Evolutionary conservation across 1,140 invertebrate species (phyloP), one percentile per base, ranked within the genome.

Genomic region (Sinonovacula constricta): DNA sequence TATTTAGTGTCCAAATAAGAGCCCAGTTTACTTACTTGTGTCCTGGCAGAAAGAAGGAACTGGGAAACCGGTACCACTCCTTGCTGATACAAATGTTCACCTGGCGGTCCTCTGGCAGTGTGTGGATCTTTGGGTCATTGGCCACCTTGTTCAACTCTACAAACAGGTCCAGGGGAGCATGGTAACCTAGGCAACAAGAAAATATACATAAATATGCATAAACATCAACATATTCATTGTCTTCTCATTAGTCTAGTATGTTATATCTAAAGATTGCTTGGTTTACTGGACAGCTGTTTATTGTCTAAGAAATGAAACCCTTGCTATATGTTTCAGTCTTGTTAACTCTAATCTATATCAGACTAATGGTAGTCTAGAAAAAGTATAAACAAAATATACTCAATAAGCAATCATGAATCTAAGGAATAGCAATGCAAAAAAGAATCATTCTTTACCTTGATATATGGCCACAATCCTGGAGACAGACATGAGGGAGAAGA

Each of bases 41-140:
- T 12, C 93, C 92, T 3, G 98, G 97, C n/a, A 99, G 92, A 88
- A 99, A 99, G 92, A 99, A 99, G 70, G 95, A 97, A 34, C 95
- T 95, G 0, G 98, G 98, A 90, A 96, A 99, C 49, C 98, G 93
- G 91, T 99, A 94, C 98, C 98, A 99, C 87, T 99, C 98, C 92
- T 99, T 99, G 15, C 97, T 98, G 83, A 97, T 94, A 90, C 98
- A 99, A 10, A 99, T 94, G 82, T 96, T 96, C 3, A 95, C 93
- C 65, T 94, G 91, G 67, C 93, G 92, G n/a, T 93, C 89, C 15
- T 90, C 84, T 4, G 93, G 91, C 62, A 94, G 83, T 60, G 92
- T 91, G 65, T 90, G 88, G 14, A 88, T 82, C 59, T 85, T 82
- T 3, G 87, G 81, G 28, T 93, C 91, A 30, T 93, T 91, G 18